A percentile compares a stretch with the other conserved stretches of the same genome.
phyloP scores from a whole-genome alignment of 1,140 invertebrate genomes.

The Caenorhabditis tropicalis region DNA sequence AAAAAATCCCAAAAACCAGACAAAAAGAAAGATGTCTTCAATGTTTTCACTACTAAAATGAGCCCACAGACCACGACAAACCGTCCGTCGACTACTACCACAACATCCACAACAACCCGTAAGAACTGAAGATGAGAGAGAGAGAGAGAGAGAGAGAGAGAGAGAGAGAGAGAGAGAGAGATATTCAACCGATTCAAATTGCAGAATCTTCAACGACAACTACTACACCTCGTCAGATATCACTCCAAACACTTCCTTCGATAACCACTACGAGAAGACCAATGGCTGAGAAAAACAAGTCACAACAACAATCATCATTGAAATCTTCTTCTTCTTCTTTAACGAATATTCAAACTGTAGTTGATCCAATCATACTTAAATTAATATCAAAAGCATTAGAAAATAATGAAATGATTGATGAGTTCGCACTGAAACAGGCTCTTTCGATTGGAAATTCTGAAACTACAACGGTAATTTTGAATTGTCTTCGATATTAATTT shows the following conservation, averaged over 20 bases:
- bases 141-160: no score
- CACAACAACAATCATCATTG: neutral
- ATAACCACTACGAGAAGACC: neutral
- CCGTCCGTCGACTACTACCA: neutral
- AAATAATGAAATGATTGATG: constrained; percentile 33
- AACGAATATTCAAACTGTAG: neutral
- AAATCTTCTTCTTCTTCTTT: neutral
- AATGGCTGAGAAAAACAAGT: neutral
- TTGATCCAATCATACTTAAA: constrained; percentile 21
- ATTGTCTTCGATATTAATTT: neutral
- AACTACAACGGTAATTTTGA: neutral
- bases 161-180: no score
- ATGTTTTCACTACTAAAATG: constrained; percentile 8
- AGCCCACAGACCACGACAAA: neutral
- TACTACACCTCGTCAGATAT: neutral
- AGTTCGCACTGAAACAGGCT: constrained; percentile 2
- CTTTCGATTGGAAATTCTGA: neutral
- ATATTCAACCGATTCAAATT: no score
- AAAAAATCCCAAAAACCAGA: constrained; percentile 26
- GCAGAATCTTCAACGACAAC: neutral
- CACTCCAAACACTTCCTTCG: neutral
- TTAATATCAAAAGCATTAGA: constrained; percentile 7
- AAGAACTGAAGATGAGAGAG: no score
- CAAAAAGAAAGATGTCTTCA: constrained; percentile 2
- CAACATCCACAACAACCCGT: neutral